Percentiles rank a stretch among this genome's conserved stretches.
phyloP scores from a whole-genome alignment of 2,797 vertebrate species.

The Echiichthys vipera region DNA sequence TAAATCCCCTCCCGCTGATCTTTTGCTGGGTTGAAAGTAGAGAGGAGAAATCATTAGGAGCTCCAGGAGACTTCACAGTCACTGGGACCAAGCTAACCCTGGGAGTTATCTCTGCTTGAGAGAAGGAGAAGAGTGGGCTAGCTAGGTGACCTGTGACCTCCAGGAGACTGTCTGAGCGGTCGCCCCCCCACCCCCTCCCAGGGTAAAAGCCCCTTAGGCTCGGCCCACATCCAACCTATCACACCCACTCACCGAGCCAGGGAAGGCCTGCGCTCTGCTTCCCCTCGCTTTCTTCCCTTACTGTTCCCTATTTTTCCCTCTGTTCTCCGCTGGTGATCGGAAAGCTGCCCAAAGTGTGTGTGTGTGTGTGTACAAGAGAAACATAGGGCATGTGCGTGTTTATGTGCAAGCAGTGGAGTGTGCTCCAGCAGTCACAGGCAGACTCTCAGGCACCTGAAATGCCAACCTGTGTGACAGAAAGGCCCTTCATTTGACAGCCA shows the following conservation, averaged over 20 bases:
- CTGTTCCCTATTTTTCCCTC: constrained; percentile 35
- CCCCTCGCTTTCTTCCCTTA: constrained; percentile 34
- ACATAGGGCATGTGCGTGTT: constrained; percentile 19
- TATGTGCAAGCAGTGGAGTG: constrained; percentile 35
- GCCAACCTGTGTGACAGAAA: constrained; percentile 85
- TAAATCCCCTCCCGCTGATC: constrained; percentile 84
- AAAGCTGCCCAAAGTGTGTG: constrained; percentile 47
- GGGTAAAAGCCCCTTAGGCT: constrained; percentile 61
- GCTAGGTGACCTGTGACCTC: constrained; percentile 72
- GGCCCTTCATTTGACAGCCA: constrained; percentile 83
- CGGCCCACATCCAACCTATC: constrained; percentile 51
- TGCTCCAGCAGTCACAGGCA: constrained; percentile 67
- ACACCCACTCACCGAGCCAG: constrained; percentile 50
- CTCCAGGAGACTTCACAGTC: constrained; percentile 76
- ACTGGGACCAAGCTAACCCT: constrained; percentile 63
- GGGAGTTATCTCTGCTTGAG: constrained; percentile 74
- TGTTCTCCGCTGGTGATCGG: constrained; percentile 60
- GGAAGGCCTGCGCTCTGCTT: constrained; percentile 36
- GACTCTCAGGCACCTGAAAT: constrained; percentile 88
- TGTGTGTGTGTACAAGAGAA: constrained; percentile 6
- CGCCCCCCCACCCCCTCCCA: constrained; percentile 13
- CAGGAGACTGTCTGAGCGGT: constrained; percentile 65
- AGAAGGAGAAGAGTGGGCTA: constrained; percentile 65
- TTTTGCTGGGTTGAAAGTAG: constrained; percentile 80
- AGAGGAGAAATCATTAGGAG: constrained; percentile 82